A percentile compares a stretch with the other conserved stretches of the same genome.
Evolutionary conservation across 2,888 invertebrate species (phyloP).

Genomic region (Caenorhabditis sp.): DNA sequence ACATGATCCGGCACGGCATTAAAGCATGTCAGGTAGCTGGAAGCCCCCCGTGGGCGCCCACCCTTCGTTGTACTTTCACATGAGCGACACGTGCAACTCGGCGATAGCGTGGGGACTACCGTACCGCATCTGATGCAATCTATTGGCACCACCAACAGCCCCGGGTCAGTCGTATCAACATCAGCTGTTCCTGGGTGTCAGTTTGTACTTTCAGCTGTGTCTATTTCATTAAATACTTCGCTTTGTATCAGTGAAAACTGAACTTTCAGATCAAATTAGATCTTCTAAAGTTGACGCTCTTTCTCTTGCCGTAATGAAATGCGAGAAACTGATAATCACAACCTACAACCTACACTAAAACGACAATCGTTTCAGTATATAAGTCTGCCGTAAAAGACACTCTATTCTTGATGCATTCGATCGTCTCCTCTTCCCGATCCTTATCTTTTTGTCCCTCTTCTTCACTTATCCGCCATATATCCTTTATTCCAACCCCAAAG

Average conservation of each 20-base stretch:
- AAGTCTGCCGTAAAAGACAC: background rate
- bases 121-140: slow-evolving; percentile 49
- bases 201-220: slow-evolving; percentile 3
- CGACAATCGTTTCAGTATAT: background rate
- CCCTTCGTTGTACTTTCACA: slow-evolving; percentile 10
- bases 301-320: too few relatives aligned
- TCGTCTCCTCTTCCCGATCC: background rate
- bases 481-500: too few relatives aligned
- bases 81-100: slow-evolving; percentile 29
- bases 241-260: background rate
- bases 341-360: slow-evolving; percentile 12
- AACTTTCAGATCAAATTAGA: background rate
- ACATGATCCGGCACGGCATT: slow-evolving; percentile 25
- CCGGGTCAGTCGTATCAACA: slow-evolving; percentile 28
- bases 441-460: background rate
- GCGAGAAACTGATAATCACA: too few relatives aligned
- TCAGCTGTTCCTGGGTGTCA: slow-evolving; percentile 20
- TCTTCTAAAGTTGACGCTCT: slow-evolving; percentile 2
- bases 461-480: background rate
- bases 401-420: background rate
- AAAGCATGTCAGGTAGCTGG: slow-evolving; percentile 2
- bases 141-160: background rate
- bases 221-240: too few relatives aligned
- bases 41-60: background rate
- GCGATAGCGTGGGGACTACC: background rate